Percentiles rank a stretch among this genome's conserved stretches.
phyloP scores from a whole-genome alignment of 1,140 invertebrate genomes.

The Apis florea region DNA sequence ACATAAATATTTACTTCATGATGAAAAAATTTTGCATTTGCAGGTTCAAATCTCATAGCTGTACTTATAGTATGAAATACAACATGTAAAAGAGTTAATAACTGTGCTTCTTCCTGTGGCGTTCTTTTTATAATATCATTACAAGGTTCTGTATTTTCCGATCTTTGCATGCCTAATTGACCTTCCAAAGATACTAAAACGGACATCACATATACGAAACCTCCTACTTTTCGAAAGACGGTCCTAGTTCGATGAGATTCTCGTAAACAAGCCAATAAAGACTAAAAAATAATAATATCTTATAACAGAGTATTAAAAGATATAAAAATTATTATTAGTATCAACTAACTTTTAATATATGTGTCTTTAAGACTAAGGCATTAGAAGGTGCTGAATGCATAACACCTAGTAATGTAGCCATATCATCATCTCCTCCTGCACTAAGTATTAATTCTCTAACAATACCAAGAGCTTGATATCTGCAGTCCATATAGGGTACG shows the following conservation, averaged over 20 bases:
- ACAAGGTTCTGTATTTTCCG: constrained; percentile 71
- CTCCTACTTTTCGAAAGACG: constrained; percentile 98
- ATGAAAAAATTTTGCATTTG: constrained; percentile 99
- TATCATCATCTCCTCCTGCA: constrained; percentile 96
- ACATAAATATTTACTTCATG: constrained; percentile 86
- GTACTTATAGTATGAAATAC: constrained; percentile 98
- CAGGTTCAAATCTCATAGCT: constrained; percentile 99
- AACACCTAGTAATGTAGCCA: constrained; percentile 93
- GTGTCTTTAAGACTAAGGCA: constrained; percentile 91
- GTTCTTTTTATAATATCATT: constrained; percentile 72
- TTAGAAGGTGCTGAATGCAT: constrained; percentile 92
- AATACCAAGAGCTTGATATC: constrained; percentile 89
- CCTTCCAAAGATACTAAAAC: constrained; percentile 96
- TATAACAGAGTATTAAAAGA: not conserved
- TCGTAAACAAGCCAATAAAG: constrained; percentile 91
- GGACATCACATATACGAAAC: constrained; percentile 98
- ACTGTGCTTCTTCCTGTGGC: constrained; percentile 78
- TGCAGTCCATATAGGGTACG: constrained; percentile 91
- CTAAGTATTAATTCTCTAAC: constrained; percentile 94
- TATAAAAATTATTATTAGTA: not conserved
- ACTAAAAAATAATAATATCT: constrained; percentile 76
- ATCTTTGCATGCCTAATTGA: constrained; percentile 82
- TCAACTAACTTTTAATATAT: constrained; percentile 89
- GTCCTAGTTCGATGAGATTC: constrained; percentile 97
- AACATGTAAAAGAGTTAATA: constrained; percentile 89